Percentiles rank a stretch among this genome's conserved stretches.
phyloP scores from a whole-genome alignment of 1,140 invertebrate species.

The Hyles euphorbiae region DNA sequence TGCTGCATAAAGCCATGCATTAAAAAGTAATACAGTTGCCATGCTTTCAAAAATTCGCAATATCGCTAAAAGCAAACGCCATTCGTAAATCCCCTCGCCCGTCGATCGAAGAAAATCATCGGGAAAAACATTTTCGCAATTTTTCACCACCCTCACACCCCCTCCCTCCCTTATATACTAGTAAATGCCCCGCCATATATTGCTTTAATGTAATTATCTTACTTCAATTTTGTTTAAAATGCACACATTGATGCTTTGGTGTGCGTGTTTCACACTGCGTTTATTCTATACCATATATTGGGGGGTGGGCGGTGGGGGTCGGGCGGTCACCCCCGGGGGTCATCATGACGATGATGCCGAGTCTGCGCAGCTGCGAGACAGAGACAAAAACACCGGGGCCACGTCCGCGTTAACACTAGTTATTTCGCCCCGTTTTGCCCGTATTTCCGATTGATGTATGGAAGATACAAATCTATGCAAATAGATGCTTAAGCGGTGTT shows the following conservation, averaged over 20 bases:
- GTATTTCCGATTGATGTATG: constrained; percentile 43
- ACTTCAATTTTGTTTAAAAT: constrained; percentile 65
- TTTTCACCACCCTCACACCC: constrained; percentile 11
- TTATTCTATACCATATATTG: constrained; percentile 65
- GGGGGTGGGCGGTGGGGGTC: constrained; percentile 27
- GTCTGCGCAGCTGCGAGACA: constrained; percentile 57
- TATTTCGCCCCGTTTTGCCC: constrained; percentile 36
- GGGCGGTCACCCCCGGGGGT: constrained; percentile 24
- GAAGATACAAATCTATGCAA: background rate
- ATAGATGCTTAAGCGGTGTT: no score
- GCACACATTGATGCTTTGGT: background rate
- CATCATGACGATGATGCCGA: constrained; percentile 58
- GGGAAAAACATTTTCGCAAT: constrained; percentile 16
- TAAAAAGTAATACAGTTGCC: background rate
- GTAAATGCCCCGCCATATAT: constrained; percentile 18
- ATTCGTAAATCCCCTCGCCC: background rate
- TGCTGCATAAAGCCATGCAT: background rate
- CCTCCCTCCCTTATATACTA: constrained; percentile 1
- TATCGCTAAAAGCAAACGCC: constrained; percentile 11
- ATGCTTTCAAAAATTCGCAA: background rate
- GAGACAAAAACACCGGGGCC: constrained; percentile 32
- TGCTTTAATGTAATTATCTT: constrained; percentile 64
- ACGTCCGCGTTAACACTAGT: constrained; percentile 32
- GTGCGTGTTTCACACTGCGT: constrained; percentile 12
- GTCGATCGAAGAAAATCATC: background rate